phyloP scores from a whole-genome alignment of 2,888 invertebrate genomes.

The Trachelus stipa region DNA sequence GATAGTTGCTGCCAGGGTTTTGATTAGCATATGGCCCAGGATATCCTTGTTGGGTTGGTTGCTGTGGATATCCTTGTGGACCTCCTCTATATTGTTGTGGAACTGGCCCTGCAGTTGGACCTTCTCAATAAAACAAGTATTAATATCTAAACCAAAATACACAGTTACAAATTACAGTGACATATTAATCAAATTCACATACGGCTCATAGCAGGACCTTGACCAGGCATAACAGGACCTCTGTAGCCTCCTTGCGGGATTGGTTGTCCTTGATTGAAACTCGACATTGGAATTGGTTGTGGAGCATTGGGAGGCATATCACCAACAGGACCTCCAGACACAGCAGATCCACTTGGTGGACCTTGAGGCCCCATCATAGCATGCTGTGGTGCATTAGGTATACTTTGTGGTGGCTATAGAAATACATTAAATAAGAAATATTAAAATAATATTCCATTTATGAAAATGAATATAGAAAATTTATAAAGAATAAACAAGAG shows the following conservation, averaged over 20 bases:
- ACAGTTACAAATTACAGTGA: background rate
- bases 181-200: background rate
- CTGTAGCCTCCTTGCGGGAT: constrained; percentile 67
- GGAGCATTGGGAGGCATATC: constrained; percentile 63
- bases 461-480: background rate
- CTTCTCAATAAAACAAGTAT: constrained; percentile 43
- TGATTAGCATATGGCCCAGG: constrained; percentile 71
- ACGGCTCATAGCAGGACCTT: constrained; percentile 68
- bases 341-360: constrained; percentile 60
- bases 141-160: background rate
- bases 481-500: background rate
- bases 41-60: constrained; percentile 75
- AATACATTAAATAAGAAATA: constrained; percentile 17
- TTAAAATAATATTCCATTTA: constrained; percentile 1
- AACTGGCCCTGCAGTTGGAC: constrained; percentile 69
- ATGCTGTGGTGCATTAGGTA: constrained; percentile 66
- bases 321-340: constrained; percentile 57
- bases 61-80: constrained; percentile 75
- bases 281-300: constrained; percentile 62
- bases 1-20: constrained; percentile 73
- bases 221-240: constrained; percentile 72
- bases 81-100: constrained; percentile 69
- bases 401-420: constrained; percentile 71
- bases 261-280: constrained; percentile 63
- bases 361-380: constrained; percentile 65